Percentiles rank a stretch among this genome's conserved stretches.
phyloP scores from a whole-genome alignment of 2,797 vertebrate genomes.

The Chloroceryle amazona region DNA sequence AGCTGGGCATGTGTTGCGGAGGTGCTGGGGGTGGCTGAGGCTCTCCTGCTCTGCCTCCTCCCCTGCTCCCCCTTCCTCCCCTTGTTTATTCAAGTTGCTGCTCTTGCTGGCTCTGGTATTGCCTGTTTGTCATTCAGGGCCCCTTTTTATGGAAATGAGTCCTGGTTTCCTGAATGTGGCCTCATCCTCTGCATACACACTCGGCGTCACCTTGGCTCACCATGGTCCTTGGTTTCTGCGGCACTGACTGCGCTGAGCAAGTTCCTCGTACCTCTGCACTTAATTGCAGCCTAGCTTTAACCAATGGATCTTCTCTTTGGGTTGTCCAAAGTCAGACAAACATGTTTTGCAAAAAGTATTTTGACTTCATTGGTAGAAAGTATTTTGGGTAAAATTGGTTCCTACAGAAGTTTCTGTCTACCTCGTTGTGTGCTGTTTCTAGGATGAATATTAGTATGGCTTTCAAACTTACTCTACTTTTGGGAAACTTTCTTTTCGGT shows the following conservation, averaged over 20 bases:
- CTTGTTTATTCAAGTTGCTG: background rate
- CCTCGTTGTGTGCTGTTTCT: background rate
- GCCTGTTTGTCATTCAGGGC: background rate
- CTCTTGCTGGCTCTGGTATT: background rate
- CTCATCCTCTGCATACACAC: fast-evolving
- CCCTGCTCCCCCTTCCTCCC: background rate
- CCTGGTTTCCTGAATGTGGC: background rate
- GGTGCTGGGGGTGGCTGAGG: background rate
- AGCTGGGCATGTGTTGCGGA: background rate
- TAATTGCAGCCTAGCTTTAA: background rate
- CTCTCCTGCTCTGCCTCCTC: background rate
- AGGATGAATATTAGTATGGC: background rate
- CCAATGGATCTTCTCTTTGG: background rate
- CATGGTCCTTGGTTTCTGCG: background rate
- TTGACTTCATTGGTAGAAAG: background rate
- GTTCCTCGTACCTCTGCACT: background rate
- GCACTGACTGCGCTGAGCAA: background rate
- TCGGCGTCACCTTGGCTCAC: background rate
- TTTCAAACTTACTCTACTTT: background rate
- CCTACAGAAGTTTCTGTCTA: background rate
- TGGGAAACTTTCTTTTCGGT: background rate
- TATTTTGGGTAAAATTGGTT: background rate
- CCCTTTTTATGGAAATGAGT: background rate
- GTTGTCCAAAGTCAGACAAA: background rate
- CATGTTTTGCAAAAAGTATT: background rate